Evolutionary conservation across 2,888 invertebrate genomes (phyloP), one percentile per base, ranked within the genome.

Genomic region (Drosophila helvetica): DNA sequence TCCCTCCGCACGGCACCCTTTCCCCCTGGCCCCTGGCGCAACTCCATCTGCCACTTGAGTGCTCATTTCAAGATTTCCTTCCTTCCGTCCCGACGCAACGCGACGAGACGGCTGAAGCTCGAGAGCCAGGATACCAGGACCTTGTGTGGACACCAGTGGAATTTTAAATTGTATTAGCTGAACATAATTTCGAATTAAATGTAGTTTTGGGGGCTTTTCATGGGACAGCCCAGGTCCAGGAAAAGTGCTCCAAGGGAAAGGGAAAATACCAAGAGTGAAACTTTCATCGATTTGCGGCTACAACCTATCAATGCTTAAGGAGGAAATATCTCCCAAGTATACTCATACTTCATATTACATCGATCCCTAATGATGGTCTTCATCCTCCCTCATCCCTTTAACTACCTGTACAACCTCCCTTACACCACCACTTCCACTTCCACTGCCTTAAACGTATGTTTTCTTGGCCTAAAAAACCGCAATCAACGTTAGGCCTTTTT

Each of bases 161-260:
- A 85, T 85, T 88, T 88, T 79, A 88, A 85, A 86, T 86, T 79
- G 75, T 75, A 80, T 86, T 86, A 70, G 86, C 75, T 62, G 77
- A 69, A 72, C 80, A 86, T 85, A 88, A 85, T 86, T 88, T 86
- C 74, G 67, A 85, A 86, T 88, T 88, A 83, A 86, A 75, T 83
- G 69, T 78, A 75, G 60, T 57, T 67, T 54, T 42, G 43, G 43
- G n/a, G 18, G 52, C 48, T 30, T 17, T 30, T 17, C 38, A 25
- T 7, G 25, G 25, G 25, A 7, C 25, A 25, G 25, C 25, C 25
- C 25, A 25, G 25, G 25, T 7, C 7, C 25, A 38, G 65, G n/a
- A 19, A 68, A 69, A 69, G 53, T 69, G 48, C 30, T 19, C n/a
- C 2, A 33, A 19, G 33, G 30, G 19, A 12, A n/a, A 38, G 27